Percentiles rank a stretch among this genome's conserved stretches.
These are phyloP conservation scores for Columba livia DNA, from an alignment of 2,113 vertebrate species.

Conservation along the genomic window DNA sequence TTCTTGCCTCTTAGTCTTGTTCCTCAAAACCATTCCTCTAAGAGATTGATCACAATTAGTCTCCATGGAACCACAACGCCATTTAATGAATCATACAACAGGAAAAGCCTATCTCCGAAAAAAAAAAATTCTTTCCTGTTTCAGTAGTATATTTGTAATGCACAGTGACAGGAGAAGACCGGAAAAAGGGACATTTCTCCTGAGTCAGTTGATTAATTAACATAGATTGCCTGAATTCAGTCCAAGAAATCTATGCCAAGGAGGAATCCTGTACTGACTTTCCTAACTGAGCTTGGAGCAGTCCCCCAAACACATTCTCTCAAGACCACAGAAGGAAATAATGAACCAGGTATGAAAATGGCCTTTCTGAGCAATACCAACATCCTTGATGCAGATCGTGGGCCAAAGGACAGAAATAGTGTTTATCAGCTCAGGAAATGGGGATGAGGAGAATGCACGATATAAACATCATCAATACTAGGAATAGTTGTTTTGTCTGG, in stretches of 20 bases:
- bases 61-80: slow-evolving; percentile 18
- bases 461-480: slow-evolving; percentile 16
- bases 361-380: neutral
- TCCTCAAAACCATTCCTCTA: neutral
- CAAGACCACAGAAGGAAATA: neutral
- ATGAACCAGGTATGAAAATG: neutral
- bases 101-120: slow-evolving; percentile 26
- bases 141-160: slow-evolving; percentile 48
- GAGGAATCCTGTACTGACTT: slow-evolving; percentile 3
- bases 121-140: slow-evolving; percentile 15
- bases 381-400: neutral
- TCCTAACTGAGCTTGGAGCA: neutral
- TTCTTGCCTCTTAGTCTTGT: neutral
- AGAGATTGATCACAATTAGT: slow-evolving; percentile 43
- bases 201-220: slow-evolving; percentile 52
- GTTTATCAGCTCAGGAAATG: neutral
- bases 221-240: slow-evolving; percentile 15
- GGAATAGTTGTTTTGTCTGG: slow-evolving; percentile 31
- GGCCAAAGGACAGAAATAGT: neutral
- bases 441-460: neutral
- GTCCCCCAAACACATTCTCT: neutral
- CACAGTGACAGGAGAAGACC: slow-evolving; percentile 29
- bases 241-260: slow-evolving; percentile 29
- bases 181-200: slow-evolving; percentile 36
- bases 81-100: slow-evolving; percentile 39